Conservation (phyloP, 1,140 invertebrate genomes). For the Drosophila melanica region DNA sequence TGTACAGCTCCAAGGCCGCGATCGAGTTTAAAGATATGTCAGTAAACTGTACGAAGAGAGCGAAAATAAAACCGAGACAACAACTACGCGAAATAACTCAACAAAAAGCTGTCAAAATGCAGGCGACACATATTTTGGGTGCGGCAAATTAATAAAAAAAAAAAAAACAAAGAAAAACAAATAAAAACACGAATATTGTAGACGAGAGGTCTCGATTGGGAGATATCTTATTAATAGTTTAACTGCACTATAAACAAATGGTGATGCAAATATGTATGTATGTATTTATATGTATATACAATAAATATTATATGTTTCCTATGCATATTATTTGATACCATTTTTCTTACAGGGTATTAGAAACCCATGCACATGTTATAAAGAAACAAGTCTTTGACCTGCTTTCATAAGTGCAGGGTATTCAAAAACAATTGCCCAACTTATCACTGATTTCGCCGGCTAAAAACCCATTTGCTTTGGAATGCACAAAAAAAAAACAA, state of each 20-base stretch:
- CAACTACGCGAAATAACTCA: conserved; percentile 2
- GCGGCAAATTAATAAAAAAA: conserved; percentile 24
- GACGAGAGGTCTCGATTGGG: too few species aligned
- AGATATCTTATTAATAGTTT: too few species aligned
- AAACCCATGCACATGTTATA: not conserved
- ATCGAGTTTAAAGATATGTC: conserved; percentile 13
- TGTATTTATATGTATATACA: too few species aligned
- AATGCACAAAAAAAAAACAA: too few species aligned
- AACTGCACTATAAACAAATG: not conserved
- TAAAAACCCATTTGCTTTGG: too few species aligned
- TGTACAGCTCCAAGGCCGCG: conserved; percentile 28
- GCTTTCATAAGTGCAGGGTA: too few species aligned
- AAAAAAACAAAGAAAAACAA: not conserved
- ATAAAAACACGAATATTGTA: not conserved
- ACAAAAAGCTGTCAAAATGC: conserved; percentile 10
- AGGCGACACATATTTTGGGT: conserved; percentile 33
- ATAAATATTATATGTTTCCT: too few species aligned
- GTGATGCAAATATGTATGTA: too few species aligned
- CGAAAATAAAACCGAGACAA: not conserved
- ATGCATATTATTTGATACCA: too few species aligned
- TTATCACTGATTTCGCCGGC: too few species aligned
- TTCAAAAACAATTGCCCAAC: too few species aligned
- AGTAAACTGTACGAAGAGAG: not conserved
- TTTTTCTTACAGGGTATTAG: not conserved
- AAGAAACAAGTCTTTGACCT: too few species aligned